Evolutionary conservation across 1,140 invertebrate species (phyloP).

Genomic region (Cydia amplana): DNA sequence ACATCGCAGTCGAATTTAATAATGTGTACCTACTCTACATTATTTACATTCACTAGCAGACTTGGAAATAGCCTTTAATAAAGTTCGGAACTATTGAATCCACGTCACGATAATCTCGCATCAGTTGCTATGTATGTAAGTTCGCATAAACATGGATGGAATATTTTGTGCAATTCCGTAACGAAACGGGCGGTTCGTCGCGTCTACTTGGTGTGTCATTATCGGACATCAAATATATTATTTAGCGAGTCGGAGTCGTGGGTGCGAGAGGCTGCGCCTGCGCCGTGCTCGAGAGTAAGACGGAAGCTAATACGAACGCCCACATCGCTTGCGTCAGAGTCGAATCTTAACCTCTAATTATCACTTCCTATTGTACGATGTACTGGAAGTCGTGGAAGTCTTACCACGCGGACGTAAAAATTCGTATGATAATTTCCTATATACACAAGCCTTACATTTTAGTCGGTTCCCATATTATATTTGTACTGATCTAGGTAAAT

Average conservation of each 20-base stretch:
- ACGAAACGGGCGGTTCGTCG: conserved; percentile 16
- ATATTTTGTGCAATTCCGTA: conserved; percentile 29
- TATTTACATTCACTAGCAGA: background rate
- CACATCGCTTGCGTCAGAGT: conserved; percentile 43
- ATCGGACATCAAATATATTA: conserved; percentile 28
- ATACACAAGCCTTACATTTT: conserved; percentile 20
- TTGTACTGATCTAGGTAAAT: background rate
- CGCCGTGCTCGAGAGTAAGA: conserved; percentile 34
- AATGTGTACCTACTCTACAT: conserved; percentile 34
- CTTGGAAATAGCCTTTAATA: conserved; percentile 9
- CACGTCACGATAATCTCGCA: background rate
- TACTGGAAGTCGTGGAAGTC: too few relatives aligned
- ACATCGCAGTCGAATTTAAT: conserved; percentile 41
- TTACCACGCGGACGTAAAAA: conserved; percentile 27
- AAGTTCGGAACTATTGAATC: background rate
- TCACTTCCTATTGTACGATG: conserved; percentile 34
- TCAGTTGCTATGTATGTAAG: conserved; percentile 19
- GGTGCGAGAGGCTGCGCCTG: conserved; percentile 7
- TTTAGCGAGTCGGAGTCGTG: conserved; percentile 24
- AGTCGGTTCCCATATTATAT: background rate
- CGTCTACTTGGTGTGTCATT: conserved; percentile 24
- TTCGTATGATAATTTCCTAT: conserved; percentile 21
- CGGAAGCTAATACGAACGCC: conserved; percentile 41
- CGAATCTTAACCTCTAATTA: conserved; percentile 27
- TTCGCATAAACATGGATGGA: conserved; percentile 9